phyloP scores from a whole-genome alignment of 1,140 invertebrate species.

The Helicoverpa zea region DNA sequence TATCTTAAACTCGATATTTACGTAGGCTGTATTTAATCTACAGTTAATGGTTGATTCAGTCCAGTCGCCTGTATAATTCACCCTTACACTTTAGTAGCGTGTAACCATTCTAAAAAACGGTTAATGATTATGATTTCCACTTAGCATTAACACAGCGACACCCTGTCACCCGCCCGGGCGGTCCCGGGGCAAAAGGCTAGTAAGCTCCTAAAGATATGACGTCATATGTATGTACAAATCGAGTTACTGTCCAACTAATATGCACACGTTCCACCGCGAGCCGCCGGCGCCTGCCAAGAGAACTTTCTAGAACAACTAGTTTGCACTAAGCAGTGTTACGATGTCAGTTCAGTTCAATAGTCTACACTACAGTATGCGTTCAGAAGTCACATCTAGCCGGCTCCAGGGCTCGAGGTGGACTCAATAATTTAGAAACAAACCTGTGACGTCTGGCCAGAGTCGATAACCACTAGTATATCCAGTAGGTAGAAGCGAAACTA shows the following conservation, averaged over 20 bases:
- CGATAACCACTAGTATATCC: slow-evolving; percentile 30
- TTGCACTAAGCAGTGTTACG: background rate
- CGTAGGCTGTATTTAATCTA: slow-evolving; percentile 16
- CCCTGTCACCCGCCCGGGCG: slow-evolving; percentile 84
- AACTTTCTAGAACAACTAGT: background rate
- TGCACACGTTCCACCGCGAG: slow-evolving; percentile 47
- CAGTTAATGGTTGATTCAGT: slow-evolving; percentile 17
- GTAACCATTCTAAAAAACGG: slow-evolving; percentile 61
- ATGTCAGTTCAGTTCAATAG: slow-evolving; percentile 20
- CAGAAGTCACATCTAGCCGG: background rate
- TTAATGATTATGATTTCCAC: slow-evolving; percentile 77
- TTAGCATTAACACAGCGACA: slow-evolving; percentile 84
- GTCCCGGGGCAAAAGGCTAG: slow-evolving; percentile 83
- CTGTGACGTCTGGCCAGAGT: slow-evolving; percentile 48
- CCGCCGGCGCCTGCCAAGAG: background rate
- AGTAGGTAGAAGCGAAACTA: slow-evolving; percentile 33
- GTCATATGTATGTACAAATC: slow-evolving; percentile 78
- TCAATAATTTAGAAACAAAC: slow-evolving; percentile 17
- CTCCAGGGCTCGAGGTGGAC: slow-evolving; percentile 22
- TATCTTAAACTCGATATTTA: slow-evolving; percentile 25
- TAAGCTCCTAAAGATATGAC: slow-evolving; percentile 87
- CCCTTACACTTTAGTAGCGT: slow-evolving; percentile 43
- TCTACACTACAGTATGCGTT: slow-evolving; percentile 14
- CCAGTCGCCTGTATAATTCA: slow-evolving; percentile 23
- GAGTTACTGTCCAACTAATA: slow-evolving; percentile 58